Base-by-base conservation (phyloP, 2,888 invertebrate species). In the Caenorhabditis virilis region DNA sequence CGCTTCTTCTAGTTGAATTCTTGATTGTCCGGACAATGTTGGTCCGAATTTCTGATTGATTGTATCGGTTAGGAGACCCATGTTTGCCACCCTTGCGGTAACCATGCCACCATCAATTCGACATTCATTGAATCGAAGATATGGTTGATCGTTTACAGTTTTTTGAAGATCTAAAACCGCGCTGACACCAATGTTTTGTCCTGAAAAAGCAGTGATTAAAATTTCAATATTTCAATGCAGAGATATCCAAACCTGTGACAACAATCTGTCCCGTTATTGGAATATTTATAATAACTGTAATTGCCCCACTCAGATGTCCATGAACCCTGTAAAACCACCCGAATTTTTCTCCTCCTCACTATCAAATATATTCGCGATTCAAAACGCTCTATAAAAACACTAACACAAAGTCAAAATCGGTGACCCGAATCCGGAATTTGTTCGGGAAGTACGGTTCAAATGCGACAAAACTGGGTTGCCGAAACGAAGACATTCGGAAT, bases 1-100 rank as follows among this genome's bases (percentile, higher is more conserved):
- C 1, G 74, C 74, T 22, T 69, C 69, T 55, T 76, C 72, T 22
- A 76, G 43, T 30, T 72, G 72, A 27, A 64, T 56, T 26, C 70
- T 53, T 13, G 76, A 70, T 52, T 74, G 74, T 39, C 51, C 58
- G 4, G 72, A 66, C 49, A 76, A 65, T 33, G 61, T 36, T 20
- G 62, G 62, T 22, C 69, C 66, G 39, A 74, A 74, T 48, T 76
- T 76, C n/a, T 63, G 62, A 53, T 82, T 82, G 33, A 82, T 73
- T 5, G 79, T 71, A 43, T 82, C 82, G 0, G 82, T 82, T 45
- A 82, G 68, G 22, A 82, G 50, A 9, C 82, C 82, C 76, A 82
- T 74, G 25, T 78, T 75, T 1, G 71, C 64, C 6, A 82, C 74
- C 50, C 74, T 55, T 1, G 82, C 72, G 23, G 73, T 73, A 7